These are phyloP conservation scores for Thermophis baileyi DNA, from an alignment of 2,113 vertebrate species.

Conservation along the genomic window DNA sequence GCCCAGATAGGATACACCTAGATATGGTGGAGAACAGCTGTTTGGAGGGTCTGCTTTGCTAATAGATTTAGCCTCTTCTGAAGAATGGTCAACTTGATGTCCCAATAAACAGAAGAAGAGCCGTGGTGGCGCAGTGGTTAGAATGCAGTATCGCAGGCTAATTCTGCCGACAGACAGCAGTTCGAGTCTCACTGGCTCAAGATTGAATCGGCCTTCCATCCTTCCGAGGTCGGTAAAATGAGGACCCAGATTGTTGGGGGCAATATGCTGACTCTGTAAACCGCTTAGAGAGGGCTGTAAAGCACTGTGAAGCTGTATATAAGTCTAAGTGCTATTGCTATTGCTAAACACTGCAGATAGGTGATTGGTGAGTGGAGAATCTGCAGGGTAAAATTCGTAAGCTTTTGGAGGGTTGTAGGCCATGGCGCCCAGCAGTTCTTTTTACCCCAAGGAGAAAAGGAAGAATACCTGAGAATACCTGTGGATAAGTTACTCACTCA, in stretches of 20 bases:
- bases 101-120: not conserved
- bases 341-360: not conserved
- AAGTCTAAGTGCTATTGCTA: too few relatives aligned
- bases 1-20: not conserved
- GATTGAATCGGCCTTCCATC: not conserved
- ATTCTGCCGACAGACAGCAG: not conserved
- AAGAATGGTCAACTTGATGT: not conserved
- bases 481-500: not conserved
- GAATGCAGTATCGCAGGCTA: not conserved
- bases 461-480: not conserved
- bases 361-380: not conserved
- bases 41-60: not conserved
- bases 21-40: not conserved
- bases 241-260: not conserved
- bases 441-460: not conserved
- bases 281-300: not conserved
- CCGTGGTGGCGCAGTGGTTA: not conserved
- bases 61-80: not conserved
- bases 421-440: not conserved
- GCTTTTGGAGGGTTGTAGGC: not conserved
- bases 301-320: too few relatives aligned
- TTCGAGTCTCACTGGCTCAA: not conserved
- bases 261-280: not conserved
- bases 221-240: not conserved
- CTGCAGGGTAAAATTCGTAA: not conserved